These are phyloP conservation scores for Clistopyga incitator DNA, from an alignment of 2,888 invertebrate genomes.

Conservation along the genomic window DNA sequence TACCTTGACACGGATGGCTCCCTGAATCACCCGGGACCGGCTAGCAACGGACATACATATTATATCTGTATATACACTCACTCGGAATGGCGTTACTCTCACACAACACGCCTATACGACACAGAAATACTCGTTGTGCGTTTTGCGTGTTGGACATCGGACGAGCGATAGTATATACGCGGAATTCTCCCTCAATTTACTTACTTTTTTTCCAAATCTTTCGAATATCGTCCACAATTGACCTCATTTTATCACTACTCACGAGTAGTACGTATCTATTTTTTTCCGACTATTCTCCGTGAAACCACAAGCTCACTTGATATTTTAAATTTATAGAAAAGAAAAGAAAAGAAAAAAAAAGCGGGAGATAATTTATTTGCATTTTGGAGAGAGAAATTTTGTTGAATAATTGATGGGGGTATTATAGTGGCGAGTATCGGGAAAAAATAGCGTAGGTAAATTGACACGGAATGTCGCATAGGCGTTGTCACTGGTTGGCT, in stretches of 20 bases:
- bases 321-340: too few species aligned
- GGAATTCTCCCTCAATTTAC: constrained; percentile 21
- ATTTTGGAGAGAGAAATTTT: too few species aligned
- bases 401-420: too few species aligned
- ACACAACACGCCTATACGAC: constrained; percentile 61
- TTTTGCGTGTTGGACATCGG: constrained; percentile 64
- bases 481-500: constrained; percentile 16
- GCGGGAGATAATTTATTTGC: too few species aligned
- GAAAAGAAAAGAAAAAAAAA: too few species aligned
- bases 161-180: constrained; percentile 41
- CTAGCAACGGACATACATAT: constrained; percentile 77
- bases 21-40: constrained; percentile 81
- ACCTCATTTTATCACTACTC: too few species aligned
- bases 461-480: constrained; percentile 24
- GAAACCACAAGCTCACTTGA: too few species aligned
- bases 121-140: constrained; percentile 66
- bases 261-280: too few species aligned
- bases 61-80: constrained; percentile 73
- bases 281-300: too few species aligned
- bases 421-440: too few species aligned
- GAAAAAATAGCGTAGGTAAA: constrained; percentile 8
- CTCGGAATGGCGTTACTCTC: not conserved
- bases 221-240: constrained; percentile 2
- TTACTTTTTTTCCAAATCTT: too few species aligned
- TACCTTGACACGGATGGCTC: constrained; percentile 85